These are phyloP conservation scores for Hyphantria cunea DNA, from an alignment of 1,140 invertebrate genomes.

Conservation along the genomic window DNA sequence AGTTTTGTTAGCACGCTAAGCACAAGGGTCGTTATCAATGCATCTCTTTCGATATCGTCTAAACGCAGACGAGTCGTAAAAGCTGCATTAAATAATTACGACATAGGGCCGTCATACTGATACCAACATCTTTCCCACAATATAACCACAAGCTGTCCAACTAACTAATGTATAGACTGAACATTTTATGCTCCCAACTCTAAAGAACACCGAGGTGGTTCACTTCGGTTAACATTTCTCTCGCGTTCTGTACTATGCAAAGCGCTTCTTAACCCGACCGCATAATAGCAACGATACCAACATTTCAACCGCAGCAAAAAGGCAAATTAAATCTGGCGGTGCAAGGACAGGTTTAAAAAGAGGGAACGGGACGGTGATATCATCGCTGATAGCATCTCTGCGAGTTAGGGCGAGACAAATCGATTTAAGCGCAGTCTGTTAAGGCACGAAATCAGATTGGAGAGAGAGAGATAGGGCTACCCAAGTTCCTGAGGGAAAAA, in stretches of 20 bases:
- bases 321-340: conserved; percentile 60
- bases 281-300: conserved; percentile 42
- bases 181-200: conserved; percentile 22
- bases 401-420: conserved; percentile 69
- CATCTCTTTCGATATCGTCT: conserved; percentile 4
- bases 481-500: conserved; percentile 45
- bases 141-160: conserved; percentile 29
- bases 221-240: conserved; percentile 29
- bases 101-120: conserved; percentile 18
- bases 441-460: conserved; percentile 59
- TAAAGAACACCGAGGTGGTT: neutral
- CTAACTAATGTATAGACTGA: conserved; percentile 23
- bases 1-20: conserved; percentile 23
- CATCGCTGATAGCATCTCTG: conserved; percentile 49
- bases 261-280: conserved; percentile 47
- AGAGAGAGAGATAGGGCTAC: conserved; percentile 54
- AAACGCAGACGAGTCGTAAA: conserved; percentile 24
- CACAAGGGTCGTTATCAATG: conserved; percentile 26
- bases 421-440: conserved; percentile 56
- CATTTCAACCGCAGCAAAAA: conserved; percentile 58
- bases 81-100: conserved; percentile 15
- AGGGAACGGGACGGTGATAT: conserved; percentile 45
- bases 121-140: conserved; percentile 18
- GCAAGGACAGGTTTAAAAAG: conserved; percentile 58
- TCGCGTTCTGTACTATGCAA: conserved; percentile 39